Evolutionary conservation across 2,888 invertebrate genomes (phyloP).

Genomic region (Sialis fuliginosa): DNA sequence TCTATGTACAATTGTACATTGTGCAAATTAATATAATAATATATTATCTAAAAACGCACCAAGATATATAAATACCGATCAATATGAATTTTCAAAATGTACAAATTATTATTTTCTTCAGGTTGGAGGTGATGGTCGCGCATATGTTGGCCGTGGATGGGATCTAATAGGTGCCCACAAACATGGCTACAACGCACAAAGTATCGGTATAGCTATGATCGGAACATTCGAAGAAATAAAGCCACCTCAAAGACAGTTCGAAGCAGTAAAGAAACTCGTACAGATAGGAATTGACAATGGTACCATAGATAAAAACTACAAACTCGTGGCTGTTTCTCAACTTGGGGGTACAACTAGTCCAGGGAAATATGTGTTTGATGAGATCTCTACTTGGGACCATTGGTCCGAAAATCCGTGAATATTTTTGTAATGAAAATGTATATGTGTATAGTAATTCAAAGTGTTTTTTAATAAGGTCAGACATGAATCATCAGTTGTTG

Average conservation of each 20-base stretch:
- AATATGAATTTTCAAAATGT: too few species aligned
- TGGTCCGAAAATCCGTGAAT: constrained; percentile 25
- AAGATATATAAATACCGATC: too few species aligned
- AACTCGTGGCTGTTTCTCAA: constrained; percentile 49
- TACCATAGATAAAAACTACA: constrained; percentile 43
- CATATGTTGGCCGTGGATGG: constrained; percentile 62
- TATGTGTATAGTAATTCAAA: background rate
- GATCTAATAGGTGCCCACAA: constrained; percentile 52
- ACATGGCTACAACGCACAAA: constrained; percentile 41
- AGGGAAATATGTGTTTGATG: constrained; percentile 41
- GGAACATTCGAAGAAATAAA: constrained; percentile 43
- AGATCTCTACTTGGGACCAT: constrained; percentile 52
- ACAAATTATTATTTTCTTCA: too few species aligned
- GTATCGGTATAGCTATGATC: constrained; percentile 54
- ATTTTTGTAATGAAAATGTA: background rate
- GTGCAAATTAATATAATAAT: too few species aligned
- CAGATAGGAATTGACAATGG: constrained; percentile 38
- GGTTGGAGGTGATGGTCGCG: constrained; percentile 51
- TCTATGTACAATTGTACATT: too few species aligned
- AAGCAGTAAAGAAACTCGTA: constrained; percentile 42
- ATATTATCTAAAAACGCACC: too few species aligned
- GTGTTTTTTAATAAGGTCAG: too few species aligned
- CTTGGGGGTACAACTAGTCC: constrained; percentile 48
- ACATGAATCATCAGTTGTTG: too few species aligned
- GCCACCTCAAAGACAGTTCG: constrained; percentile 35